Base-by-base conservation (phyloP, 2,113 vertebrate species). In the Oreamnos americanus region DNA sequence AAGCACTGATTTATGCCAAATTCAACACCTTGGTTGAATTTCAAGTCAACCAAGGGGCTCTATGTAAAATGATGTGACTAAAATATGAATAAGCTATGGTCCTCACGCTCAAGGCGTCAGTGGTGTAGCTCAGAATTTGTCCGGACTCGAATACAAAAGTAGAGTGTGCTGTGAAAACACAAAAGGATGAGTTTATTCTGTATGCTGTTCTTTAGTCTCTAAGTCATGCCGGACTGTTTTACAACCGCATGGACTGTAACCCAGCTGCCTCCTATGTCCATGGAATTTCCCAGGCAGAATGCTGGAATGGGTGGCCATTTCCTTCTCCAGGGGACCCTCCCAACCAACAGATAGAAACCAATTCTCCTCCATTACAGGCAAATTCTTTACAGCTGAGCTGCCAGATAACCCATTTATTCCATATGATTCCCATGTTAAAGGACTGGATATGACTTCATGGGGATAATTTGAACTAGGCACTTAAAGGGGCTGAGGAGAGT, bases 1-100 rank as follows among this genome's bases (percentile, higher is more conserved):
- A 91, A 91, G 60, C n/a, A 89, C 49, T 87, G 39, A 19, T 79
- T 92, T 92, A 81, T 78, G 81, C 49, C 55, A 97, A 39, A 92
- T 71, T 95, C 51, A n/a, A n/a, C n/a, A n/a, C n/a, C n/a, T n/a
- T n/a, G n/a, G n/a, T n/a, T n/a, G 36, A 92, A 64, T 84, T 97
- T 90, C 25, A 74, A 71, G 84, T 87, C 11, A 92, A 57, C 14
- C 60, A 86, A 62, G n/a, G 13, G 26, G 3, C 47, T 71, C 26
- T 94, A 3, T 57, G 53, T 39, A 90, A 94, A 94, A 60, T 21
- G 16, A 55, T 78, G 13, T 43, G 36, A 71, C 91, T 55, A 76
- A 91, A 79, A 58, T 36, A 51, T 60, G 90, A 67, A 64, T 81
- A 51, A 83, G 16, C 28, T 60, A 21, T 82, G 58, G 26, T 55